These are phyloP conservation scores for Xanthorhoe designata DNA, from an alignment of 2,888 invertebrate genomes.

Conservation along the genomic window DNA sequence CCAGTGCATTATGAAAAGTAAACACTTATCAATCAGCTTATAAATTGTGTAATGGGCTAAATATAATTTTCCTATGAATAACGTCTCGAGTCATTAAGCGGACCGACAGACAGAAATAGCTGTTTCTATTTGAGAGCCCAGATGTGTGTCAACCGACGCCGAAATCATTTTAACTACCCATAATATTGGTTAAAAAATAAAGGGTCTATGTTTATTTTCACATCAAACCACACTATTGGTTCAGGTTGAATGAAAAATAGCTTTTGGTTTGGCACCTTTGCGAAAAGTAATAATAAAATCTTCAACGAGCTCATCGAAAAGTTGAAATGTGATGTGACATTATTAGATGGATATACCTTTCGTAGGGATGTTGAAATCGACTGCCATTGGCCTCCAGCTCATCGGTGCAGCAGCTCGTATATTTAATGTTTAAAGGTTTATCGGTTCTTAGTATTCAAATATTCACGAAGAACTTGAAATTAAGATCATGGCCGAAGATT, in stretches of 20 bases:
- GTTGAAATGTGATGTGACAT: not conserved
- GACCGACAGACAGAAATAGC: constrained; percentile 73
- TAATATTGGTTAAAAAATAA: constrained; percentile 57
- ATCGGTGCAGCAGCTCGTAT: constrained; percentile 4
- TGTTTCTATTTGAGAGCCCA: constrained; percentile 67
- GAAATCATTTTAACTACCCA: constrained; percentile 66
- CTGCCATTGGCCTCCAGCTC: constrained; percentile 2
- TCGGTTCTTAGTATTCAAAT: constrained; percentile 25
- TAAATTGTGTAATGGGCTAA: constrained; percentile 60
- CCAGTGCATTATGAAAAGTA: constrained; percentile 24
- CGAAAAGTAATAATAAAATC: constrained; percentile 25
- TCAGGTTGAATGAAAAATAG: constrained; percentile 26
- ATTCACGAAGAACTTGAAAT: constrained; percentile 20
- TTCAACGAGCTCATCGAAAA: constrained; percentile 21
- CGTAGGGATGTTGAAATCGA: constrained; percentile 4
- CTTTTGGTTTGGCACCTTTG: constrained; percentile 13
- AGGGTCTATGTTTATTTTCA: constrained; percentile 46
- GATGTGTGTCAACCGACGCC: constrained; percentile 78
- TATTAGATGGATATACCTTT: not conserved
- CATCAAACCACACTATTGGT: constrained; percentile 16
- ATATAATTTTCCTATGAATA: constrained; percentile 68
- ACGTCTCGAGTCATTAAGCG: constrained; percentile 73
- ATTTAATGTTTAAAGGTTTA: constrained; percentile 8
- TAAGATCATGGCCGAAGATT: constrained; percentile 30
- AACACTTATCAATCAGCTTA: constrained; percentile 42